phyloP scores from a whole-genome alignment of 2,113 vertebrate genomes.

The Engraulis encrasicolus region DNA sequence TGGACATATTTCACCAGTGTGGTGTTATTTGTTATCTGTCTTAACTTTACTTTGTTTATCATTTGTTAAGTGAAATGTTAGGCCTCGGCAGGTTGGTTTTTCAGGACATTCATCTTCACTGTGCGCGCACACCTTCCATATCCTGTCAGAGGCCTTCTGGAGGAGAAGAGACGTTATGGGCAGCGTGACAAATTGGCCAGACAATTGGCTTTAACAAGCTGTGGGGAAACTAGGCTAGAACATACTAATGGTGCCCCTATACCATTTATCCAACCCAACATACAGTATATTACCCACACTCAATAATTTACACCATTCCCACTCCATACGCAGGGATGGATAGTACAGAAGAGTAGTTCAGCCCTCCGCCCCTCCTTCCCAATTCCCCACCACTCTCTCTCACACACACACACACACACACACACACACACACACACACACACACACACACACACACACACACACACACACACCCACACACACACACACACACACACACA shows the following conservation, averaged over 20 bases:
- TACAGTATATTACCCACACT: conserved; percentile 60
- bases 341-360: too few species aligned
- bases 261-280: conserved; percentile 68
- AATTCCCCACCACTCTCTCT: conserved; percentile 13
- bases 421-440: too few species aligned
- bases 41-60: conserved; percentile 59
- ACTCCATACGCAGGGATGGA: conserved; percentile 30
- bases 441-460: too few species aligned
- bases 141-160: conserved; percentile 51
- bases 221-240: conserved; percentile 74
- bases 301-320: conserved; percentile 67
- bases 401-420: too few species aligned
- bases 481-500: too few species aligned
- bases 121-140: conserved; percentile 43
- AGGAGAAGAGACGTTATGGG: conserved; percentile 57
- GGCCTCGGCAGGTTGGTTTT: conserved; percentile 44
- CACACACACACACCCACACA: too few species aligned
- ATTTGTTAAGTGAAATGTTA: conserved; percentile 61
- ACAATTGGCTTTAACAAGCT: conserved; percentile 80
- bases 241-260: conserved; percentile 71
- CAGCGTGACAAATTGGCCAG: conserved; percentile 75
- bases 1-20: background rate
- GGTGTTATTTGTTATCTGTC: conserved; percentile 15
- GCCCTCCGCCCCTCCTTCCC: conserved; percentile 6
- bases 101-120: conserved; percentile 55